phyloP scores from a whole-genome alignment of 1,140 invertebrate genomes.

The Papilio dardanus region DNA sequence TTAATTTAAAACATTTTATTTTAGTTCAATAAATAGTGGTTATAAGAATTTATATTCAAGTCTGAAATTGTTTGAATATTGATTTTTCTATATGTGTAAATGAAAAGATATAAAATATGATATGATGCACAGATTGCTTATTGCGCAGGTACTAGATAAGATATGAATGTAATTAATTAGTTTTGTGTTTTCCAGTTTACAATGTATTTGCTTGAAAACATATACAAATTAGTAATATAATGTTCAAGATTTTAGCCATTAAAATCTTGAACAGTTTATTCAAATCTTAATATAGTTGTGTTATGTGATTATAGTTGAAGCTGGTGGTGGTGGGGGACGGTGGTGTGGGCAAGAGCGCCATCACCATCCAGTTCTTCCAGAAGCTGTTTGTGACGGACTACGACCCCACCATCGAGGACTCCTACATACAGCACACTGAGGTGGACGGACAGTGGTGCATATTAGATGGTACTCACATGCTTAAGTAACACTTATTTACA shows the following conservation, averaged over 20 bases:
- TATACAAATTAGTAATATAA: no score
- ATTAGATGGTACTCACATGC: slow-evolving; percentile 88
- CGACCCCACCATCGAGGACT: slow-evolving; percentile 95
- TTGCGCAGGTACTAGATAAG: background rate
- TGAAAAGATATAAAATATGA: background rate
- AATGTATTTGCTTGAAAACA: no score
- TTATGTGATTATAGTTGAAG: slow-evolving; percentile 86
- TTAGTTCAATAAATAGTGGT: background rate
- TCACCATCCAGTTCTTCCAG: slow-evolving; percentile 95
- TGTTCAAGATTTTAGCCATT: no score
- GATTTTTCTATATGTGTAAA: background rate
- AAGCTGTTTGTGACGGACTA: slow-evolving; percentile 95
- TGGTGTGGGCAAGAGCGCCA: slow-evolving; percentile 94
- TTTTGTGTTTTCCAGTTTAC: background rate
- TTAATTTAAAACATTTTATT: background rate
- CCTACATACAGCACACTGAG: slow-evolving; percentile 95
- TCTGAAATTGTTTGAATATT: background rate
- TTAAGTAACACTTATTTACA: background rate
- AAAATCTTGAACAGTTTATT: no score
- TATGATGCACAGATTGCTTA: background rate
- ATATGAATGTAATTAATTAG: background rate
- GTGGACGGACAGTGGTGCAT: slow-evolving; percentile 96
- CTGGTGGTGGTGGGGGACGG: slow-evolving; percentile 95
- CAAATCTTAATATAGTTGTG: background rate
- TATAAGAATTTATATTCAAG: background rate